Base-by-base conservation (phyloP, 1,140 invertebrate genomes). In the Anastatus disparis region DNA sequence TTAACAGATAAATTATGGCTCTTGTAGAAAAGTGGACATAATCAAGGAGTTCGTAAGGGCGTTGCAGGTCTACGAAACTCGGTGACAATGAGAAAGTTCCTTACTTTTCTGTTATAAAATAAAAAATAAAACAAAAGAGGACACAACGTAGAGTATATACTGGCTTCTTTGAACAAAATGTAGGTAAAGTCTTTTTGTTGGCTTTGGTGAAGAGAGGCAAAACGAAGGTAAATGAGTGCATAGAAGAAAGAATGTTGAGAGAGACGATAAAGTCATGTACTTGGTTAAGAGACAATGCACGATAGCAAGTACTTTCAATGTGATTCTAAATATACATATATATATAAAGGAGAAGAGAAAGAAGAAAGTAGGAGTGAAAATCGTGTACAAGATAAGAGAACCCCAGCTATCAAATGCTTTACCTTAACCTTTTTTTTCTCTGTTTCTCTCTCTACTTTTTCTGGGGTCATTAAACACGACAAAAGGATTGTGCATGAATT, bases 341-440 rank as follows among this genome's bases (percentile, higher is more conserved):
- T n/a, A n/a, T n/a, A n/a, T n/a, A n/a, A n/a, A 55, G 35, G 53
- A 55, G 53, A 9, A 4, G 9, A 2, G 53, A 55, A 15, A 12
- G 59, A 35, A 48, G 59, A 62, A 62, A 48, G 27, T 46, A 20
- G 26, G 15, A 24, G 24, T 29, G 52, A 58, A 67, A 58, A 58
- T 65, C 63, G 35, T 67, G 17, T 3, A n/a, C 15, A 40, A 56
- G 53, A 67, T 67, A 67, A 67, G 64, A 44, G 38, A n/a, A 35
- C 15, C 9, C 7, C 56, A 22, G 24, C 40, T 3, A n/a, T n/a
- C n/a, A n/a, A n/a, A n/a, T n/a, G n/a, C n/a, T n/a, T n/a, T n/a
- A n/a, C n/a, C 48, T 13, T 15, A 46, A 20, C 42, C n/a, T n/a
- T n/a, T n/a, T n/a, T n/a, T n/a, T n/a, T n/a, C n/a, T n/a, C n/a